These are phyloP conservation scores for Taxidea taxus DNA, from an alignment of 2,113 vertebrate species.

Conservation along the genomic window DNA sequence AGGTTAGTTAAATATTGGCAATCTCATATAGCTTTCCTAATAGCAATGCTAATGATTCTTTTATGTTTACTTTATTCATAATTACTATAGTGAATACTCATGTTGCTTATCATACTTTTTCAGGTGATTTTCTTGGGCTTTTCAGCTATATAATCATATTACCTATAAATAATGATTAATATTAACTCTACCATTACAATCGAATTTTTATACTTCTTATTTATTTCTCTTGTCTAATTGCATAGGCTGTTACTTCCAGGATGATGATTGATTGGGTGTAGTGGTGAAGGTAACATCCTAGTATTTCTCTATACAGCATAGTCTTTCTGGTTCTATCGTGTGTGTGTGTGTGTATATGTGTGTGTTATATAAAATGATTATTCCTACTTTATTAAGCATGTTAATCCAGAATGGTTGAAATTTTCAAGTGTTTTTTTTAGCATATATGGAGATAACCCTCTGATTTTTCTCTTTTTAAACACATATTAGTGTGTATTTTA, in stretches of 20 bases:
- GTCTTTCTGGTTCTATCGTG: neutral
- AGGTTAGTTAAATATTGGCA: neutral
- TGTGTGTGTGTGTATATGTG: no score
- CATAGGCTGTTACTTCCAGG: neutral
- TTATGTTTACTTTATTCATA: neutral
- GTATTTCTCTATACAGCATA: neutral
- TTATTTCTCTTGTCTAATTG: slow-evolving; percentile 6
- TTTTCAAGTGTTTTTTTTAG: neutral
- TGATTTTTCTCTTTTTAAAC: neutral
- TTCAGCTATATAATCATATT: neutral
- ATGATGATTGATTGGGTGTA: neutral
- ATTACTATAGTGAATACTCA: neutral
- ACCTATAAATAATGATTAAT: neutral
- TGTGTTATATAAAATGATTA: neutral
- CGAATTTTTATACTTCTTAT: neutral
- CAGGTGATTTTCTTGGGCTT: neutral
- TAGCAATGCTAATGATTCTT: neutral
- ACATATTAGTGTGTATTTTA: no score
- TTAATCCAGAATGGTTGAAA: neutral
- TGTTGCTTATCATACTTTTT: neutral
- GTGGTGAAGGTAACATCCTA: neutral
- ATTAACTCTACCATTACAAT: neutral
- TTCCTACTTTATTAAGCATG: neutral
- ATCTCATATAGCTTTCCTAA: neutral
- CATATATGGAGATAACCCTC: neutral